These are phyloP conservation scores for Hypocryptadius cinnamomeus DNA, from an alignment of 2,113 vertebrate species.

Conservation along the genomic window DNA sequence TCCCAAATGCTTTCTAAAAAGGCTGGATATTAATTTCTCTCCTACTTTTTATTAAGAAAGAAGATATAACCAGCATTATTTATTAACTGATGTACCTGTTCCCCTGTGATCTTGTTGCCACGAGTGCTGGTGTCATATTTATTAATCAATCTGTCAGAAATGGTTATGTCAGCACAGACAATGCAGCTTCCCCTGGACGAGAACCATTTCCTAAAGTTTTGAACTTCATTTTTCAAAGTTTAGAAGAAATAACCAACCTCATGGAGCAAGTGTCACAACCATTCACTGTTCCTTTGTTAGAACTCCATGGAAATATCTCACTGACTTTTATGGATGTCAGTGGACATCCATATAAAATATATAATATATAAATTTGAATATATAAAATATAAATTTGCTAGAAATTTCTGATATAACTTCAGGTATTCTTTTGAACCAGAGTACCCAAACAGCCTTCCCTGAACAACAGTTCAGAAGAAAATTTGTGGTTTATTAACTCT, in stretches of 20 bases:
- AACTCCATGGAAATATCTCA: not conserved
- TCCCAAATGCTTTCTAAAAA: not conserved
- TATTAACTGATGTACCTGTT: not conserved
- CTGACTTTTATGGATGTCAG: not conserved
- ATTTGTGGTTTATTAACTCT: not conserved
- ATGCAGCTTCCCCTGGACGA: not conserved
- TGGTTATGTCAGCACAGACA: not conserved
- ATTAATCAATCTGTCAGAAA: slow-evolving; percentile 22
- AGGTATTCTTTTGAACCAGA: not conserved
- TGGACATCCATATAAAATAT: no score
- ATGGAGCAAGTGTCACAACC: not conserved
- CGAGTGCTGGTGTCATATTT: not conserved
- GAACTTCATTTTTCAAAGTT: not conserved
- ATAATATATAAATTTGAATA: no score
- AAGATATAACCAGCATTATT: not conserved
- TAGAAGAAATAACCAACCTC: not conserved
- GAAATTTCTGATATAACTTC: not conserved
- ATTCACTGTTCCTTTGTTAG: not conserved
- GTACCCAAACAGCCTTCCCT: not conserved
- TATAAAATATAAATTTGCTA: not conserved
- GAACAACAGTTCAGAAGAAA: not conserved
- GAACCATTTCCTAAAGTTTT: not conserved
- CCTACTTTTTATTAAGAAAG: not conserved
- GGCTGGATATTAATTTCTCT: not conserved
- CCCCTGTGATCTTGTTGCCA: not conserved